phyloP scores from a whole-genome alignment of 2,888 invertebrate species.

The Laothoe populi region DNA sequence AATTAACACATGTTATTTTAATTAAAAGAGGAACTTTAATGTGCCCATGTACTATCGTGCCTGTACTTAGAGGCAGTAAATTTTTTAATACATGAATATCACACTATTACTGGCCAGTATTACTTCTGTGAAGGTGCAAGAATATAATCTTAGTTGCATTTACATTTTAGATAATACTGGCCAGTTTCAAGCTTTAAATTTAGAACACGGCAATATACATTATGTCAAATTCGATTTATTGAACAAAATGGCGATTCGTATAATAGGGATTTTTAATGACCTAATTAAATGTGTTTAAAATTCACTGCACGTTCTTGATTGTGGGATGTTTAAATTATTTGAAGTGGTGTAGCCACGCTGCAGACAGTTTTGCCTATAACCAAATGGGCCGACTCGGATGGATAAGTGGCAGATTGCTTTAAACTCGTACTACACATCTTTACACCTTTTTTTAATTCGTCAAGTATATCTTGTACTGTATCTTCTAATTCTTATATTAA shows the following conservation, averaged over 20 bases:
- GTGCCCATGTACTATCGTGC: neutral
- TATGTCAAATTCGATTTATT: neutral
- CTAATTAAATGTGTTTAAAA: constrained; percentile 4
- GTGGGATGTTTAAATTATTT: neutral
- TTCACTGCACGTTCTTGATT: neutral
- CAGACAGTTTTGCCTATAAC: too few relatives aligned
- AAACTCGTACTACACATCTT: too few relatives aligned
- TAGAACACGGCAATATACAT: neutral
- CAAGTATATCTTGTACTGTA: too few relatives aligned
- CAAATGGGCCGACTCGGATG: too few relatives aligned
- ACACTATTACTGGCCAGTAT: neutral
- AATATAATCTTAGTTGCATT: too few relatives aligned
- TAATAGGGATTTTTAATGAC: neutral
- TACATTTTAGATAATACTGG: neutral
- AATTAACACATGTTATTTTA: constrained; percentile 45
- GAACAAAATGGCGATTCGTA: constrained; percentile 3
- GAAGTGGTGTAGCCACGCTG: neutral
- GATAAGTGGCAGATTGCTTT: too few relatives aligned
- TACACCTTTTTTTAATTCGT: too few relatives aligned
- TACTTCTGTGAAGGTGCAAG: neutral
- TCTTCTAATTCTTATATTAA: too few relatives aligned
- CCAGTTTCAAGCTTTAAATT: neutral
- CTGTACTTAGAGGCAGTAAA: too few relatives aligned
- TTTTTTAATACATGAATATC: neutral
- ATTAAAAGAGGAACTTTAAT: constrained; percentile 38